Evolutionary conservation across 37 sponge, comb jelly and placozoan genomes (phyloP).

Genomic region (Beroe ovata): DNA sequence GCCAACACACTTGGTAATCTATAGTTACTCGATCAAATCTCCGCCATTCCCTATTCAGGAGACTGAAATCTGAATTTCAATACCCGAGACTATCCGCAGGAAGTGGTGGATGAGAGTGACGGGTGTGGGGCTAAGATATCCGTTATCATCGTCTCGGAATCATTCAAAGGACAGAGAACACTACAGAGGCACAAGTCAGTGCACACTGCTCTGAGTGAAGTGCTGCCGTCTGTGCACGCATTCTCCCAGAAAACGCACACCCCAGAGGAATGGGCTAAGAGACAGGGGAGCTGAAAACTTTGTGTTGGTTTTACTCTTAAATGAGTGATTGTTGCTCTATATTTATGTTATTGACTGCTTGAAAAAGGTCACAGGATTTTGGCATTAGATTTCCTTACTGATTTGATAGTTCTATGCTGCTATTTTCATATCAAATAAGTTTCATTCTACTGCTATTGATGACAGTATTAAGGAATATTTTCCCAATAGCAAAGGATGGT

Average conservation of each 20-base stretch:
- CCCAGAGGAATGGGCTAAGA: conserved; percentile 29
- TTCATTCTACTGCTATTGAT: too few relatives aligned
- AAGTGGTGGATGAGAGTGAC: conserved; percentile 63
- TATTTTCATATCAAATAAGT: too few relatives aligned
- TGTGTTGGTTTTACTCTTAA: too few relatives aligned
- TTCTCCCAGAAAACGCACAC: conserved; percentile 65
- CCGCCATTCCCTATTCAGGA: neutral
- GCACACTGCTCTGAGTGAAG: conserved; percentile 22
- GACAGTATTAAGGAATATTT: too few relatives aligned
- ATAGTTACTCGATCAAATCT: neutral
- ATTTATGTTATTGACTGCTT: too few relatives aligned
- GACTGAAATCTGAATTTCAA: neutral
- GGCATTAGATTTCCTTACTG: too few relatives aligned
- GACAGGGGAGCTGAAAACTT: neutral
- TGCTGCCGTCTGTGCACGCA: conserved; percentile 26
- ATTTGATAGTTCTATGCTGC: too few relatives aligned
- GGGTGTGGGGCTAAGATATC: conserved; percentile 59
- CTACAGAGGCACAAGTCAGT: conserved; percentile 46
- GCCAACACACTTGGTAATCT: conserved; percentile 26
- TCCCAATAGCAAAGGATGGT: too few relatives aligned
- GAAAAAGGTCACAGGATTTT: too few relatives aligned
- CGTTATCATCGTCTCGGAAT: neutral
- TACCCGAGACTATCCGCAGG: neutral
- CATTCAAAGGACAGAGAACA: neutral
- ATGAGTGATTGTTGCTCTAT: too few relatives aligned